These are phyloP conservation scores for Philotrypesis tridentata DNA, from an alignment of 1,140 invertebrate genomes.

Conservation along the genomic window DNA sequence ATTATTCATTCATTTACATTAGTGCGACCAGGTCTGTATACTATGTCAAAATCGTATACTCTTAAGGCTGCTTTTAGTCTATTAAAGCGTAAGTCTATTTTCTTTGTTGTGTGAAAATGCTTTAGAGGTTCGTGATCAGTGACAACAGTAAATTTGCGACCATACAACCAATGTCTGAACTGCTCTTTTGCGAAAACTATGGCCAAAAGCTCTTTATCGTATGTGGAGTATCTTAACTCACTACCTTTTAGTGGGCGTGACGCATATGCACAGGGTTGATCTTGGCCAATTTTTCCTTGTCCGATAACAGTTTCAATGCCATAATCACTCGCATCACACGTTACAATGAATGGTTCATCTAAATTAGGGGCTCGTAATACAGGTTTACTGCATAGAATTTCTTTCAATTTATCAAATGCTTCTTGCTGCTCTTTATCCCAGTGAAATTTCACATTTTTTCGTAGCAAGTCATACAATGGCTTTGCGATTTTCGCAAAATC, in stretches of 20 bases:
- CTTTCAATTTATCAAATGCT: no score
- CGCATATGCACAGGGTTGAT: no score
- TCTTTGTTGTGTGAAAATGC: no score
- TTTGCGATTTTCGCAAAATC: neutral
- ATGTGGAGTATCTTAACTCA: no score
- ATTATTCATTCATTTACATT: neutral
- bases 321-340: neutral
- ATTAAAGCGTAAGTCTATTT: neutral
- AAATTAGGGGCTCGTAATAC: no score
- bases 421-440: neutral
- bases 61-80: neutral
- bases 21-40: neutral
- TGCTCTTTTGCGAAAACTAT: slow-evolving; percentile 23
- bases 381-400: no score
- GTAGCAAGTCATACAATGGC: neutral
- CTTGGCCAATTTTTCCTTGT: slow-evolving; percentile 48
- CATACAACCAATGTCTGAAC: neutral
- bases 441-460: neutral
- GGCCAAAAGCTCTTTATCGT: slow-evolving; percentile 41
- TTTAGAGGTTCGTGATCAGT: no score
- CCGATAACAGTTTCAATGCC: neutral
- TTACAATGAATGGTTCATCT: no score
- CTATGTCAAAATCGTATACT: neutral
- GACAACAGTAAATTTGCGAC: no score
- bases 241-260: no score